phyloP scores from a whole-genome alignment of 1,140 invertebrate genomes.

The Aphelinus atriplicis region DNA sequence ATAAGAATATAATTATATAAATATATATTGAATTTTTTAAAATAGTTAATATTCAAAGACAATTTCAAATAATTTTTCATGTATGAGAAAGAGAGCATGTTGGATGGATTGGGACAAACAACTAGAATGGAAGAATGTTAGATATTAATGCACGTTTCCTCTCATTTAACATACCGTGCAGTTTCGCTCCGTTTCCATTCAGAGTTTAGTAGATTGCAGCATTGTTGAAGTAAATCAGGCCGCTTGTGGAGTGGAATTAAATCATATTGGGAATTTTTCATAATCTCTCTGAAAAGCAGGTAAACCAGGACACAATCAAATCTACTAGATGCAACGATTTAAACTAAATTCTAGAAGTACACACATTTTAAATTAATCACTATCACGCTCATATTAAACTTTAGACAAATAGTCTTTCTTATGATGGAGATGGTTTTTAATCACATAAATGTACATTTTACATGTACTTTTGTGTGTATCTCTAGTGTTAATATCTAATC shows the following conservation, averaged over 20 bases:
- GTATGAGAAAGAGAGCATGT: not conserved
- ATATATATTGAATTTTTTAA: too few relatives aligned
- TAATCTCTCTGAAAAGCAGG: slow-evolving; percentile 51
- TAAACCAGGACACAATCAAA: slow-evolving; percentile 36
- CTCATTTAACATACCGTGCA: slow-evolving; percentile 66
- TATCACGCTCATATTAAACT: not conserved
- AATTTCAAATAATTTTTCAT: too few relatives aligned
- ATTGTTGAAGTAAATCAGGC: slow-evolving; percentile 73
- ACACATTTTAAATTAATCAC: slow-evolving; percentile 9
- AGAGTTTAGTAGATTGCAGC: slow-evolving; percentile 79
- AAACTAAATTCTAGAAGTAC: slow-evolving; percentile 17
- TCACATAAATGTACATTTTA: too few relatives aligned
- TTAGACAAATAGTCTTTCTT: too few relatives aligned
- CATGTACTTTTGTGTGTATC: not conserved
- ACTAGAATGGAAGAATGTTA: slow-evolving; percentile 24
- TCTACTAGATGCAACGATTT: slow-evolving; percentile 28
- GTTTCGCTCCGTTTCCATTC: slow-evolving; percentile 83
- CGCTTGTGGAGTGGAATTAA: slow-evolving; percentile 76
- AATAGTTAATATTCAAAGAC: too few relatives aligned
- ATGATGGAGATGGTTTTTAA: too few relatives aligned
- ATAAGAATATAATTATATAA: too few relatives aligned
- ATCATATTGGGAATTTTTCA: slow-evolving; percentile 54
- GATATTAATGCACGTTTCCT: slow-evolving; percentile 16
- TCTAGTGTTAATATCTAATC: slow-evolving; percentile 23
- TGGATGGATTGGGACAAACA: not conserved